A percentile compares a stretch with the other conserved stretches of the same genome.
Evolutionary conservation across 2,888 invertebrate species (phyloP).

Genomic region (Sinohyriopsis cumingii): DNA sequence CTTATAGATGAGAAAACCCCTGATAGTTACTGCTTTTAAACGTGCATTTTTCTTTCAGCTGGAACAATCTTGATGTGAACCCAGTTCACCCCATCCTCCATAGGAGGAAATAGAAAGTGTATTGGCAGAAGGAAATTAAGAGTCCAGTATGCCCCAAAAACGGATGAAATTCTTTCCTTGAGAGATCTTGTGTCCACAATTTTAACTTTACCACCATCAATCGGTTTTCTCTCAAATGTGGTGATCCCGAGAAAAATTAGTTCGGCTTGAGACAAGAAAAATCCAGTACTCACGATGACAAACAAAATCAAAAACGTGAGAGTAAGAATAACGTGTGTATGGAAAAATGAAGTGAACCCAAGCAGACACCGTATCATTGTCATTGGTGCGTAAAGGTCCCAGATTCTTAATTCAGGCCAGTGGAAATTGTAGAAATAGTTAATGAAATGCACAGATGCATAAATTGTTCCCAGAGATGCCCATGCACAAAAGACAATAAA

Average conservation of each 20-base stretch:
- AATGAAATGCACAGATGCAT: constrained; percentile 19
- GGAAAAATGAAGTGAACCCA: constrained; percentile 7
- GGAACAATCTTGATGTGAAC: too few species aligned
- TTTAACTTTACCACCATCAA: constrained; percentile 18
- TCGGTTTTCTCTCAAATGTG: constrained; percentile 21
- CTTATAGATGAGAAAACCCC: too few species aligned
- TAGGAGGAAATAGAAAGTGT: too few species aligned
- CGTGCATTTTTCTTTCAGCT: too few species aligned
- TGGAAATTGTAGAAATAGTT: constrained; percentile 11
- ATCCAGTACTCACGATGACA: constrained; percentile 21
- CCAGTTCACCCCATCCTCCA: too few species aligned
- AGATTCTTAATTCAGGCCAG: constrained; percentile 5
- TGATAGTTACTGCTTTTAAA: too few species aligned
- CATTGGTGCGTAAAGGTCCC: constrained; percentile 24
- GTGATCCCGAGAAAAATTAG: constrained; percentile 18
- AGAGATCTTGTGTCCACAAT: constrained; percentile 25
- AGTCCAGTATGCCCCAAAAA: constrained; percentile 10
- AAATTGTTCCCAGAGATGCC: constrained; percentile 33
- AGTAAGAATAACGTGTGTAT: constrained; percentile 11
- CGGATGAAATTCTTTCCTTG: constrained; percentile 17
- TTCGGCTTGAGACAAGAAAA: constrained; percentile 20
- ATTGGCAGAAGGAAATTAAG: too few species aligned
- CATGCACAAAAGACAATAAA: constrained; percentile 63
- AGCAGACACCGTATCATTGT: constrained; percentile 15
- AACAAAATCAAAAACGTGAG: constrained; percentile 28